These are phyloP conservation scores for Knipowitschia caucasica DNA, from an alignment of 2,797 vertebrate genomes.

Conservation along the genomic window DNA sequence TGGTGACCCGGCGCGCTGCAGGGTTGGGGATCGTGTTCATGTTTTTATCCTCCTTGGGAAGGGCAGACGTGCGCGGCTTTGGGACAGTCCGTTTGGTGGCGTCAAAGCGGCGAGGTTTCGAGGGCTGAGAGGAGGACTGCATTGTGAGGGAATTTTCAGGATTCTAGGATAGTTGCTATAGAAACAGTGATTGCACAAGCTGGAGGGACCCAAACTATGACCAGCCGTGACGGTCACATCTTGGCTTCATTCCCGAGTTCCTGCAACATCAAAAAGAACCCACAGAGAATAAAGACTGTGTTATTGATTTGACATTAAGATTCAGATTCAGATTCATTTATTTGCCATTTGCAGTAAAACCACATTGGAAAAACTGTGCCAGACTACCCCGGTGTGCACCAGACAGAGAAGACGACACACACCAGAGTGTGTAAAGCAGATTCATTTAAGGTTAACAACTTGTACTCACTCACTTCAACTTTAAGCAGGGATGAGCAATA, in stretches of 20 bases:
- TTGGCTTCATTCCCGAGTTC: slow-evolving; percentile 64
- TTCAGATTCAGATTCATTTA: too few relatives aligned
- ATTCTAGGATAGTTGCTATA: slow-evolving; percentile 61
- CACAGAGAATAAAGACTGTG: slow-evolving; percentile 43
- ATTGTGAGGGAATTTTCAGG: slow-evolving; percentile 57
- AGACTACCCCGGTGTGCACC: too few relatives aligned
- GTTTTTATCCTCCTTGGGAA: slow-evolving; percentile 77
- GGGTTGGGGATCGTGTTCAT: slow-evolving; percentile 63
- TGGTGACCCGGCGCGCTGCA: slow-evolving; percentile 51
- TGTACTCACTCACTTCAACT: slow-evolving; percentile 23
- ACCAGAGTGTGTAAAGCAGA: too few relatives aligned
- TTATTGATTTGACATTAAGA: slow-evolving; percentile 22
- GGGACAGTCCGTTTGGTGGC: slow-evolving; percentile 56
- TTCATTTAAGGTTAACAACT: slow-evolving; percentile 38
- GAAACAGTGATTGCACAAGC: slow-evolving; percentile 55
- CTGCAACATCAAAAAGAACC: slow-evolving; percentile 75
- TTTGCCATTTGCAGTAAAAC: too few relatives aligned
- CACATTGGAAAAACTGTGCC: too few relatives aligned
- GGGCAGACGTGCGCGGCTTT: slow-evolving; percentile 56
- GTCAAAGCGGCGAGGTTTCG: slow-evolving; percentile 73
- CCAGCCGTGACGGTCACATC: slow-evolving; percentile 70
- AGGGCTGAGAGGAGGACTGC: slow-evolving; percentile 73
- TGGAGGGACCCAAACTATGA: slow-evolving; percentile 60
- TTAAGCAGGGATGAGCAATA: too few relatives aligned
- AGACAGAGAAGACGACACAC: too few relatives aligned